Evolutionary conservation across 53 echinoderm and acorn worm species (phyloP).

Genomic region (Henricia sp.): DNA sequence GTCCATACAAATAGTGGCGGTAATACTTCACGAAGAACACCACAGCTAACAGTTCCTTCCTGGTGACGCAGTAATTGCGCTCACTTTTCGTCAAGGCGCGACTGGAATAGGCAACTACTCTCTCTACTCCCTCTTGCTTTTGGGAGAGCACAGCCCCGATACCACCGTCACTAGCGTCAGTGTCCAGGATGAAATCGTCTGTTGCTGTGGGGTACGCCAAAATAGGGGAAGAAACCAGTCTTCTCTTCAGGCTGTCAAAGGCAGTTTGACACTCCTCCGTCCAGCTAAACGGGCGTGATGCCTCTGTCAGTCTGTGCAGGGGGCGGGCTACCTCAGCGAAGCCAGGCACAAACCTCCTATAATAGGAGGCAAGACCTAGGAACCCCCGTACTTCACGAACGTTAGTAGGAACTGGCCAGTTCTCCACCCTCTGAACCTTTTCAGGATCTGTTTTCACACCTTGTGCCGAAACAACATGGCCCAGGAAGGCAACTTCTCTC

Average conservation of each 20-base stretch:
- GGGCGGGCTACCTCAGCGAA: constrained; percentile 61
- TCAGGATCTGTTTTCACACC: constrained; percentile 49
- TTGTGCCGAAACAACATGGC: constrained; percentile 21
- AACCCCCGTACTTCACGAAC: constrained; percentile 42
- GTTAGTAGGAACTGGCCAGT: constrained; percentile 52
- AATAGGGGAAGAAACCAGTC: constrained; percentile 54
- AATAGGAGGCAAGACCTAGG: constrained; percentile 50
- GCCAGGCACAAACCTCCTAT: constrained; percentile 47
- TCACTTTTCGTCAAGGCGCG: constrained; percentile 33
- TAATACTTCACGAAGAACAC: constrained; percentile 54
- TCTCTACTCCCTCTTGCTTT: constrained; percentile 48
- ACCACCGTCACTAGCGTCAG: constrained; percentile 66
- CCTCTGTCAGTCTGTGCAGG: constrained; percentile 53
- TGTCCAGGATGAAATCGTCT: constrained; percentile 40
- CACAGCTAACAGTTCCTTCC: constrained; percentile 60
- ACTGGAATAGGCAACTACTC: constrained; percentile 54
- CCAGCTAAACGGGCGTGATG: constrained; percentile 45
- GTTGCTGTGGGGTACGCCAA: constrained; percentile 45
- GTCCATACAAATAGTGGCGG: constrained; percentile 67
- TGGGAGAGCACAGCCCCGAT: constrained; percentile 59
- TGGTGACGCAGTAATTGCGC: constrained; percentile 57
- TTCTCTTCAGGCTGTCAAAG: constrained; percentile 37
- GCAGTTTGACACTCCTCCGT: constrained; percentile 40
- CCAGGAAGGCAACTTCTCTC: constrained; percentile 9
- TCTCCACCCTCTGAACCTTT: constrained; percentile 27